A percentile compares a stretch with the other conserved stretches of the same genome.
These are phyloP conservation scores for Aphelenchoides bicaudatus DNA, from an alignment of 2,888 invertebrate species.

Conservation along the genomic window DNA sequence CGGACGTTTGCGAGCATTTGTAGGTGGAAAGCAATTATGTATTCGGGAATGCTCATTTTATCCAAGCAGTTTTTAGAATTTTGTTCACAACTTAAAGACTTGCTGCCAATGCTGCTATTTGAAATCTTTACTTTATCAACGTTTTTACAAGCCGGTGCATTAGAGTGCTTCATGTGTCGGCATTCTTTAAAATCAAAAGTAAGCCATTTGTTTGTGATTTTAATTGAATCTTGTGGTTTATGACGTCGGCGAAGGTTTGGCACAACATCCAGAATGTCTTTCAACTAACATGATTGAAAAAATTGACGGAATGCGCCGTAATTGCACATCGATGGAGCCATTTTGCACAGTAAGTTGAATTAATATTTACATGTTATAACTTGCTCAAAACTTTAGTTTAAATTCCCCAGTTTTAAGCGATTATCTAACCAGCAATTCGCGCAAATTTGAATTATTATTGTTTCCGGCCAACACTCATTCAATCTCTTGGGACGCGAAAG, in stretches of 20 bases:
- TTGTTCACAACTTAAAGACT: neutral
- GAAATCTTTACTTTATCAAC: neutral
- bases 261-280: constrained; percentile 21
- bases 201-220: no score
- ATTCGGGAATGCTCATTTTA: no score
- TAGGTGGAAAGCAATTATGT: no score
- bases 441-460: no score
- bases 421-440: no score
- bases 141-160: neutral
- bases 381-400: neutral
- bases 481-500: no score
- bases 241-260: constrained; percentile 38
- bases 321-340: constrained; percentile 17
- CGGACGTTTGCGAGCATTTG: no score
- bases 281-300: constrained; percentile 17
- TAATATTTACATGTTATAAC: neutral
- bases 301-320: constrained; percentile 11
- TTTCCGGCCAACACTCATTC: no score
- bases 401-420: no score
- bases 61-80: no score
- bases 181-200: neutral
- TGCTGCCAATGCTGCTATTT: neutral
- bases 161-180: constrained; percentile 7
- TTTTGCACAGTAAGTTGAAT: constrained; percentile 17
- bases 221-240: no score